Conservation (phyloP, 2,888 invertebrate genomes). For the Imbricaverruca yamaguchii region DNA sequence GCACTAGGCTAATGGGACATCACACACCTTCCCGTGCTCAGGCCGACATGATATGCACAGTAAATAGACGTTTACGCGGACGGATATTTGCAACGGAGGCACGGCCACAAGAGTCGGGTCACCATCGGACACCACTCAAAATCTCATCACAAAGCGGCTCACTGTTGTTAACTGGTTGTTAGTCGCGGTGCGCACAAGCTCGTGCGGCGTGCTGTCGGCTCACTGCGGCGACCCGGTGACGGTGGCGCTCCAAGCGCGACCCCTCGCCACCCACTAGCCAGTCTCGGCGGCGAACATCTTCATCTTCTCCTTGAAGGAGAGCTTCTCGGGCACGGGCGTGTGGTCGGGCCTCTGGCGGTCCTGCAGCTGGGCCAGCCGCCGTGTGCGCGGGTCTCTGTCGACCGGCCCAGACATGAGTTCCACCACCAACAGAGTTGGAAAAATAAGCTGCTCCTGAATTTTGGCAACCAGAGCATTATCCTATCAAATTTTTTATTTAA, state of each 20-base stretch:
- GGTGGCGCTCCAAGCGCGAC: no score
- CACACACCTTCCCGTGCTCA: neutral
- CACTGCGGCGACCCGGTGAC: neutral
- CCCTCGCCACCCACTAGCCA: slow-evolving; percentile 58
- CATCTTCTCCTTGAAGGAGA: slow-evolving; percentile 98
- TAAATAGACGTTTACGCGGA: neutral
- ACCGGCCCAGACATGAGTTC: no score
- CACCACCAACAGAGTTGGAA: no score
- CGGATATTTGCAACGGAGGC: neutral
- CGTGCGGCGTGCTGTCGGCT: neutral
- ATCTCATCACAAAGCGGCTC: slow-evolving; percentile 6
- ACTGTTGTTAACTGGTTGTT: neutral
- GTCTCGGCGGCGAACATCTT: slow-evolving; percentile 98
- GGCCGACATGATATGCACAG: neutral
- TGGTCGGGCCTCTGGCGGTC: slow-evolving; percentile 49
- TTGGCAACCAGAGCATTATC: no score
- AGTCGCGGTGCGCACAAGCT: neutral
- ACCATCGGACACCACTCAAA: neutral
- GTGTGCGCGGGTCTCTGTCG: slow-evolving; percentile 75
- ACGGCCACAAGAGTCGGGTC: neutral
- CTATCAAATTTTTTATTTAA: no score
- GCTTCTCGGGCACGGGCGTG: slow-evolving; percentile 71
- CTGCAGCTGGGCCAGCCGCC: slow-evolving; percentile 74
- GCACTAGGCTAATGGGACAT: neutral
- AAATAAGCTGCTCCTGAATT: no score